phyloP scores from a whole-genome alignment of 1,140 invertebrate genomes.

The Bicyclus anynana region DNA sequence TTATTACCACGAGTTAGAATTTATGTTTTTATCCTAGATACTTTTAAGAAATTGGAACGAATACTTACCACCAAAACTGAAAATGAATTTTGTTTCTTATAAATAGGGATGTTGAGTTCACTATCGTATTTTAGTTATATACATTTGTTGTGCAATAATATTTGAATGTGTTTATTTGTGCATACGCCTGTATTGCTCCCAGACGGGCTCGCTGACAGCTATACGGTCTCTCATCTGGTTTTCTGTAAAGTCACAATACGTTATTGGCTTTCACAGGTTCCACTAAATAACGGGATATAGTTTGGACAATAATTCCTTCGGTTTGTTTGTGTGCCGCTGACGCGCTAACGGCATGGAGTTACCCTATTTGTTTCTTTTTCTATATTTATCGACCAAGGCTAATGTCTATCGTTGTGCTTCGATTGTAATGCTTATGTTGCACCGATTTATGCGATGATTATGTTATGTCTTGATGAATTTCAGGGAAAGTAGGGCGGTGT shows the following conservation, averaged over 20 bases:
- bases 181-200: constrained; percentile 41
- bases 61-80: background rate
- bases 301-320: constrained; percentile 48
- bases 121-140: background rate
- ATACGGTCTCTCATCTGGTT: constrained; percentile 40
- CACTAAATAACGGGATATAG: constrained; percentile 37
- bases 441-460: background rate
- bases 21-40: constrained; percentile 15
- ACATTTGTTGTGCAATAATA: constrained; percentile 35
- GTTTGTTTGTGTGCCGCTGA: constrained; percentile 44
- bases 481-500: background rate
- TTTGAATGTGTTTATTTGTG: constrained; percentile 51
- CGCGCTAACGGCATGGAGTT: constrained; percentile 30
- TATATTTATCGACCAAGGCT: constrained; percentile 48
- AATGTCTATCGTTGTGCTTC: constrained; percentile 33
- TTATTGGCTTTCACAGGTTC: constrained; percentile 33
- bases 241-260: constrained; percentile 48
- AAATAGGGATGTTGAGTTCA: background rate
- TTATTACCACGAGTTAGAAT: constrained; percentile 4
- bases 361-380: constrained; percentile 36
- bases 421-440: background rate
- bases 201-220: constrained; percentile 34
- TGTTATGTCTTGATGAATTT: background rate
- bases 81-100: constrained; percentile 5
- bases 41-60: constrained; percentile 7